These are phyloP conservation scores for Eupsittula cactorum DNA, from an alignment of 2,113 vertebrate species.

Conservation along the genomic window DNA sequence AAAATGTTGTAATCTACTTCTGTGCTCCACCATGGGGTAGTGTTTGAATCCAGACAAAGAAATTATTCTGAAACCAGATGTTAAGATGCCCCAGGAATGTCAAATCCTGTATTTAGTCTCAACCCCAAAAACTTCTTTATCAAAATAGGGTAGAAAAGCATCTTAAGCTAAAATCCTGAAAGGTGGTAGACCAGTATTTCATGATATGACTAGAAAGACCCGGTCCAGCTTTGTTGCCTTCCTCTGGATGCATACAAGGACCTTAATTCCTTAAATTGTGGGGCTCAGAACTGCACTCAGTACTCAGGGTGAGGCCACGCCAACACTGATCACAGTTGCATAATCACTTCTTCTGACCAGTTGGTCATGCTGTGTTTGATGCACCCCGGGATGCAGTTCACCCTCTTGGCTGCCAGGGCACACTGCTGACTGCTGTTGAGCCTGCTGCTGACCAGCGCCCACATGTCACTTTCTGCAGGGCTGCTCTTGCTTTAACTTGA, in stretches of 20 bases:
- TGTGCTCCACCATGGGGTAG: neutral
- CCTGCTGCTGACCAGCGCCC: neutral
- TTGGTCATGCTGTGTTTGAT: neutral
- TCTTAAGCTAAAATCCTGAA: neutral
- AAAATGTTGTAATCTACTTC: neutral
- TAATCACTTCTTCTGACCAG: neutral
- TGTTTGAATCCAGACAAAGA: neutral
- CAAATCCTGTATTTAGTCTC: neutral
- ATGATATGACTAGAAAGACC: neutral
- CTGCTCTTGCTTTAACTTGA: neutral
- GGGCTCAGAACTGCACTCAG: neutral
- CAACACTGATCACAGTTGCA: accelerated
- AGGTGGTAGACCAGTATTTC: neutral
- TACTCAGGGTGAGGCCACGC: accelerated
- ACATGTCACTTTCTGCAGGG: neutral
- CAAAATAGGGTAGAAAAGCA: neutral
- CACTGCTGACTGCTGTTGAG: neutral
- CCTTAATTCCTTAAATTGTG: neutral
- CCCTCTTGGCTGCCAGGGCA: neutral
- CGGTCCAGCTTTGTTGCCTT: neutral
- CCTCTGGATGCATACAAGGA: too few species aligned
- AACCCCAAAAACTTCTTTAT: neutral
- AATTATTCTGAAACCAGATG: neutral
- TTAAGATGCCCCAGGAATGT: neutral
- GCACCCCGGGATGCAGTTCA: neutral